phyloP scores from a whole-genome alignment of 2,113 vertebrate genomes.

The Megalops atlanticus region DNA sequence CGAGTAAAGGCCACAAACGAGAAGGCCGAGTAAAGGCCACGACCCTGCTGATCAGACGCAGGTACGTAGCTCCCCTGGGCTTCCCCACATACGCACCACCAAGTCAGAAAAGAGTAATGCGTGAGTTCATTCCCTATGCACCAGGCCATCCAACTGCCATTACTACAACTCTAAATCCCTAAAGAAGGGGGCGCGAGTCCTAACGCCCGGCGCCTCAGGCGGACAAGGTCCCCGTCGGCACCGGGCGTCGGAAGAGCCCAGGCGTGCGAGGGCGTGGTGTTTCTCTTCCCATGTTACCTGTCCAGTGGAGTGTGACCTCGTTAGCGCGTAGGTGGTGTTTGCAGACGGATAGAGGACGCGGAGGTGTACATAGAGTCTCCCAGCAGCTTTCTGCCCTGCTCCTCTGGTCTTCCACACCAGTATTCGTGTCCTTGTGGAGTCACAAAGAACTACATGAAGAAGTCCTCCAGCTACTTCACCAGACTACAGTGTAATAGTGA shows the following conservation, averaged over 20 bases:
- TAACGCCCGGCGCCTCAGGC: conserved; percentile 62
- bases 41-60: neutral
- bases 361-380: conserved; percentile 75
- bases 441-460: conserved; percentile 76
- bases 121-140: neutral
- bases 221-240: conserved; percentile 67
- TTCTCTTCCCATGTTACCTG: conserved; percentile 63
- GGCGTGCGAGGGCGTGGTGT: conserved; percentile 33
- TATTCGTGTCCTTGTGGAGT: conserved; percentile 94
- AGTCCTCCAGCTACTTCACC: conserved; percentile 84
- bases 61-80: no score
- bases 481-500: conserved; percentile 87
- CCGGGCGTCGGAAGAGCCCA: conserved; percentile 61
- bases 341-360: conserved; percentile 61
- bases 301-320: conserved; percentile 70
- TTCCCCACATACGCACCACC: neutral
- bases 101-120: neutral
- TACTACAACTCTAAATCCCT: neutral
- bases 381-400: conserved; percentile 63
- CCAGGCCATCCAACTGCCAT: neutral
- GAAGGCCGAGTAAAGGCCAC: neutral
- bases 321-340: conserved; percentile 76
- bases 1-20: neutral
- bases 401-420: conserved; percentile 89
- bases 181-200: conserved; percentile 69